A percentile compares a stretch with the other conserved stretches of the same genome.
phyloP scores from a whole-genome alignment of 2,797 vertebrate genomes.

The Clarias laeviceps region DNA sequence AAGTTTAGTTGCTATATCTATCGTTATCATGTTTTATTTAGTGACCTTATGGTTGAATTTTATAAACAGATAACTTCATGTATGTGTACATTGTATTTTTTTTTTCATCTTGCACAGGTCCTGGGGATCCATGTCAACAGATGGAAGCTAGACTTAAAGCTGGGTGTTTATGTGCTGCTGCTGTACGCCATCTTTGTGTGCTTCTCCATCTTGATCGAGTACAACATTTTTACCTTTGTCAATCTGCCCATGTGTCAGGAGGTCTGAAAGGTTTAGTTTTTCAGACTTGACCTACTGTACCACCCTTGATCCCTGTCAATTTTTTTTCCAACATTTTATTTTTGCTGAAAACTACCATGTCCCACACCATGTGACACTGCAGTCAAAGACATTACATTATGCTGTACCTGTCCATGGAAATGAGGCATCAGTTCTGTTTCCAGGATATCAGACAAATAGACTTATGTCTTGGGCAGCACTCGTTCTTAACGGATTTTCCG shows the following conservation, averaged over 20 bases:
- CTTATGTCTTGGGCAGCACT: slow-evolving; percentile 36
- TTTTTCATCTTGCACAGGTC: slow-evolving; percentile 73
- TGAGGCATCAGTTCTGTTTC: background rate
- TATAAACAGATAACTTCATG: background rate
- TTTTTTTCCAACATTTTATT: slow-evolving; percentile 5
- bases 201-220: slow-evolving; percentile 96
- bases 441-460: slow-evolving; percentile 4
- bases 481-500: slow-evolving; percentile 25
- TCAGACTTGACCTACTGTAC: slow-evolving; percentile 28
- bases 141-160: slow-evolving; percentile 89
- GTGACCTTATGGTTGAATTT: background rate
- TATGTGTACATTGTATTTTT: background rate
- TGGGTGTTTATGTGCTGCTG: slow-evolving; percentile 87
- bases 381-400: slow-evolving; percentile 24
- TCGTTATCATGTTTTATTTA: background rate
- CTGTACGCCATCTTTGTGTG: slow-evolving; percentile 93
- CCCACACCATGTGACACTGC: slow-evolving; percentile 22
- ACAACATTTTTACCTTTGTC: slow-evolving; percentile 97
- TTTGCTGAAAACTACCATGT: slow-evolving; percentile 27
- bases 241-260: slow-evolving; percentile 90
- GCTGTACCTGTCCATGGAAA: background rate
- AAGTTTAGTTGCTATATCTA: background rate
- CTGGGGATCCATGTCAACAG: slow-evolving; percentile 91
- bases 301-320: slow-evolving; percentile 2
- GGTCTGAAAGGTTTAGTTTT: slow-evolving; percentile 29